Evolutionary conservation across 2,113 vertebrate species (phyloP).

Genomic region (Perca fluviatilis): DNA sequence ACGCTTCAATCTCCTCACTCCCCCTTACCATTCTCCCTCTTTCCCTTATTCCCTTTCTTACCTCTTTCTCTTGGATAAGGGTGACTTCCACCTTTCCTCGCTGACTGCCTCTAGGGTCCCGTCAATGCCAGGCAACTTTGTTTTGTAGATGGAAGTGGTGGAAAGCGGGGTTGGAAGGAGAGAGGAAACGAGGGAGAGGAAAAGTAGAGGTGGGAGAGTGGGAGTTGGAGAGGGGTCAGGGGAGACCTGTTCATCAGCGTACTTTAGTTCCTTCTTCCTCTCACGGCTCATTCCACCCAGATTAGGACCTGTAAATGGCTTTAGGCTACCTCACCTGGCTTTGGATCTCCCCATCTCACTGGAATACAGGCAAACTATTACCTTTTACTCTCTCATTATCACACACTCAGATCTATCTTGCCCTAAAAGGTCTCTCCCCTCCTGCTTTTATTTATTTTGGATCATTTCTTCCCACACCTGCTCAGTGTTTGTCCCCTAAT

Average conservation of each 20-base stretch:
- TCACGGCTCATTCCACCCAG: constrained; percentile 79
- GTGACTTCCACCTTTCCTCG: constrained; percentile 75
- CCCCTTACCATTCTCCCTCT: constrained; percentile 26
- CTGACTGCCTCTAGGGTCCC: constrained; percentile 77
- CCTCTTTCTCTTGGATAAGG: constrained; percentile 67
- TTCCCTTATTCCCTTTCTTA: constrained; percentile 60
- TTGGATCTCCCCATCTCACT: constrained; percentile 48
- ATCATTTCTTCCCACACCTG: background rate
- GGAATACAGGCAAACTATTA: constrained; percentile 50
- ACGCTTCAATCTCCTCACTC: constrained; percentile 83
- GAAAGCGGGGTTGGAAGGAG: constrained; percentile 64
- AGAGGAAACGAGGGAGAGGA: constrained; percentile 72
- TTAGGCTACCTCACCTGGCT: constrained; percentile 58
- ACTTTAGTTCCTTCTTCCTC: constrained; percentile 77
- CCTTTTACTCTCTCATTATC: constrained; percentile 60
- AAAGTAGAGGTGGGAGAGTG: constrained; percentile 69
- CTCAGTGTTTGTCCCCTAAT: constrained; percentile 29
- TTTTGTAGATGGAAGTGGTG: constrained; percentile 80
- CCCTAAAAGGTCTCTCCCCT: background rate
- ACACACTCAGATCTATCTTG: constrained; percentile 28
- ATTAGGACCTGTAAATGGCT: constrained; percentile 77
- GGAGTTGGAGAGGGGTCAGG: constrained; percentile 73
- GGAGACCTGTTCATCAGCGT: constrained; percentile 77
- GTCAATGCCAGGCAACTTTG: constrained; percentile 83
- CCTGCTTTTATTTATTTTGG: constrained; percentile 11